Percentiles rank a stretch among this genome's conserved stretches.
Conservation (phyloP, 2,797 vertebrate genomes). For the Acropternis orthonyx region DNA sequence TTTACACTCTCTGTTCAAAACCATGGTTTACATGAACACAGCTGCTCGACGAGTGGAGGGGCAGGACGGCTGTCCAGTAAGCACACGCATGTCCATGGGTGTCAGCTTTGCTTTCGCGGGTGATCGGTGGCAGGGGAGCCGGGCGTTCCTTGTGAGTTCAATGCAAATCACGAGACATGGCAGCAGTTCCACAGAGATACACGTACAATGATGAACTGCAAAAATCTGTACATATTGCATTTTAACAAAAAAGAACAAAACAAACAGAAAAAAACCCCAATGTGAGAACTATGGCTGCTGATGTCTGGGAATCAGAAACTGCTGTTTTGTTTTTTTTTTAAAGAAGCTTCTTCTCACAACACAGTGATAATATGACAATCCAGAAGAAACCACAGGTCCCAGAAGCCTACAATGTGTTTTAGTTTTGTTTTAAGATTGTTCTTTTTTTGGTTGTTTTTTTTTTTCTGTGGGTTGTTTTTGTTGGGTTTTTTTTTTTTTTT, state of each 20-base stretch:
- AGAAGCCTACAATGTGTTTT: constrained; percentile 46
- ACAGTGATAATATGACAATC: constrained; percentile 72
- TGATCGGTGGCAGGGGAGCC: constrained; percentile 54
- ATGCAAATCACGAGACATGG: constrained; percentile 71
- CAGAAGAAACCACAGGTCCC: constrained; percentile 69
- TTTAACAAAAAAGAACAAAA: constrained; percentile 73
- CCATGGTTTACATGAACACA: constrained; percentile 98
- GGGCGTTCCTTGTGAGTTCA: constrained; percentile 37
- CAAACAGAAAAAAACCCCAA: constrained; percentile 53
- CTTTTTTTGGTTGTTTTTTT: not conserved
- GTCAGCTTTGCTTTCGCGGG: constrained; percentile 71
- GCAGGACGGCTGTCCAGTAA: constrained; percentile 80
- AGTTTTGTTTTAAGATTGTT: constrained; percentile 22
- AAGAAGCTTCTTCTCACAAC: constrained; percentile 68
- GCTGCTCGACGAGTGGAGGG: constrained; percentile 89
- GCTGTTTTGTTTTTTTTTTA: constrained; percentile 45
- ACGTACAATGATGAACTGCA: constrained; percentile 70
- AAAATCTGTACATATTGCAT: constrained; percentile 74
- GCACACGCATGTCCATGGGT: constrained; percentile 71
- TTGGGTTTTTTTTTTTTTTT: not conserved
- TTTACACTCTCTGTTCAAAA: constrained; percentile 89
- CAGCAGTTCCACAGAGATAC: constrained; percentile 81
- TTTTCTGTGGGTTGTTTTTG: no score
- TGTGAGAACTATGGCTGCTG: constrained; percentile 71
- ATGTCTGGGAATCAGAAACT: constrained; percentile 67